phyloP scores from a whole-genome alignment of 2,113 vertebrate genomes.

The Sapajus apella region DNA sequence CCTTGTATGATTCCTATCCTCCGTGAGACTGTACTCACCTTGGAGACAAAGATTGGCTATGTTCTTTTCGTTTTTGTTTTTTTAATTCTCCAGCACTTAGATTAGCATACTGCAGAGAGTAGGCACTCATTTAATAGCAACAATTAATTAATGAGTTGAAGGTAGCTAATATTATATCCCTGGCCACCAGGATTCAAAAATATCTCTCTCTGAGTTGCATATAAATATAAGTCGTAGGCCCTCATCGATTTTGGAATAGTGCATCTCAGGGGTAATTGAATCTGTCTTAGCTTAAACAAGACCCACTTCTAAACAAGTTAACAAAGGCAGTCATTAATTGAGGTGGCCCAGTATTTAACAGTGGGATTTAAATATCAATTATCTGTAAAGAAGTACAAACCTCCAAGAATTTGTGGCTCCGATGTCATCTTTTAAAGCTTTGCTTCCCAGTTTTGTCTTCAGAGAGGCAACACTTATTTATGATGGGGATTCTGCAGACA shows the following conservation, averaged over 20 bases:
- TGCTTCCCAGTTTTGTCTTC: slow-evolving; percentile 27
- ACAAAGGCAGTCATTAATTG: slow-evolving; percentile 56
- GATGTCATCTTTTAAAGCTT: not conserved
- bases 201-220: not conserved
- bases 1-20: not conserved
- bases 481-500: slow-evolving; percentile 62
- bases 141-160: slow-evolving; percentile 43
- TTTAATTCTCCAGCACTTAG: not conserved
- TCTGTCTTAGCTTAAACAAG: slow-evolving; percentile 57
- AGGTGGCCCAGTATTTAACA: not conserved
- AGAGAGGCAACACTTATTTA: slow-evolving; percentile 31
- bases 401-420: not conserved
- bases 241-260: slow-evolving; percentile 56
- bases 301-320: slow-evolving; percentile 61
- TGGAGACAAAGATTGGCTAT: not conserved
- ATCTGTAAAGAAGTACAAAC: not conserved
- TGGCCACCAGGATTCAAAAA: not conserved
- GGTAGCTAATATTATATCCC: not conserved
- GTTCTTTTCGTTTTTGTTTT: not conserved
- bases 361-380: slow-evolving; percentile 69
- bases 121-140: slow-evolving; percentile 42
- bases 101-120: not conserved
- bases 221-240: slow-evolving; percentile 58
- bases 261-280: slow-evolving; percentile 45
- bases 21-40: not conserved